Base-by-base conservation (phyloP, 2,797 vertebrate genomes). In the Enteromius treurensis region DNA sequence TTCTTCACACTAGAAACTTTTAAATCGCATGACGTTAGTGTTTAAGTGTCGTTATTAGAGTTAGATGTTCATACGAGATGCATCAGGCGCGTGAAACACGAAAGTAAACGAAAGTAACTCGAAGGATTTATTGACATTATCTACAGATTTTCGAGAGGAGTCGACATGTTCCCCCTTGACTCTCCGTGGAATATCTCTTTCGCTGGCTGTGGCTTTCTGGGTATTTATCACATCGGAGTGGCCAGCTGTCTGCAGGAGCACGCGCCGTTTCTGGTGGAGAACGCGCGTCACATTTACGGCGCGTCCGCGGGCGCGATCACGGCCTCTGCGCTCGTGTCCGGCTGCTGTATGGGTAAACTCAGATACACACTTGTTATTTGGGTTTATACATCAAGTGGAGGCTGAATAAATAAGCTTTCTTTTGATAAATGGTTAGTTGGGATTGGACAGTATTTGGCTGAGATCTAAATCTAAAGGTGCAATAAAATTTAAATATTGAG, bases 151-250 rank as follows among this genome's bases (percentile, higher is more conserved):
- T 17, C 5, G 3, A 47, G 17, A 37, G 70, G 13, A 4, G 32
- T 37, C 42, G 4, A 51, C 37, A 99, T 99, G 98, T 98, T 98
- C 87, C 96, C 96, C 15, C 85, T 88, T 83, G 97, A 97, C 89
- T 93, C 96, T 55, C 92, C 95, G 6, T 99, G 98, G 98, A 99
- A 95, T 90, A 97, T 99, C 87, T 99, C 98, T 26, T 99, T 99
- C 85, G 98, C 98, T 1, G 98, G 98, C 21, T 99, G 98, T 74
- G 98, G 98, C 1, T 99, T 99, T 90, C 92, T 98, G 49, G 98
- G 98, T 1, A 95, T 99, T 88, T 99, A 99, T 91, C 98, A 99
- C 86, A 19, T 99, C 79, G 98, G 98, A 0, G 98, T 99, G 3
- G 98, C 97, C 82, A 97, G 97, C 92, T 98, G 97, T 89, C 94